A percentile compares a stretch with the other conserved stretches of the same genome.
These are phyloP conservation scores for Coracopsis vasa DNA, from an alignment of 2,113 vertebrate species.

Conservation along the genomic window DNA sequence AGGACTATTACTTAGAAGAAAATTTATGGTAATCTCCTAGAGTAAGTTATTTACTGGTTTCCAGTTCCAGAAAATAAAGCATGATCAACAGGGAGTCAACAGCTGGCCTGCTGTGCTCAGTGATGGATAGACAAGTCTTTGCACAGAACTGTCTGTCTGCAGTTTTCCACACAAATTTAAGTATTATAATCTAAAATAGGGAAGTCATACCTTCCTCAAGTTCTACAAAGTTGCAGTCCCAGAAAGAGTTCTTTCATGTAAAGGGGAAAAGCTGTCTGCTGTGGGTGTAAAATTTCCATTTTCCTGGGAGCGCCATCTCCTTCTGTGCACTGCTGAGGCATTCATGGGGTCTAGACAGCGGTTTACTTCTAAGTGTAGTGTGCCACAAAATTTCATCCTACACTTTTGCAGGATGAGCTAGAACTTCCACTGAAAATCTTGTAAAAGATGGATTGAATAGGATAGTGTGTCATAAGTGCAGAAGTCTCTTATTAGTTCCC, in stretches of 20 bases:
- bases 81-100: background rate
- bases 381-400: background rate
- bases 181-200: background rate
- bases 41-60: background rate
- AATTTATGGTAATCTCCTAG: background rate
- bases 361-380: background rate
- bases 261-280: background rate
- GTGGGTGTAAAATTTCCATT: background rate
- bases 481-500: background rate
- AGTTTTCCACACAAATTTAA: background rate
- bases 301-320: background rate
- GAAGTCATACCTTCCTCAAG: background rate
- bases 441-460: background rate
- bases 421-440: background rate
- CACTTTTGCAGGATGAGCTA: background rate
- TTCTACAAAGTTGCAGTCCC: background rate
- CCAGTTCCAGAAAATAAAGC: background rate
- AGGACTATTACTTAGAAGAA: background rate
- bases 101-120: background rate
- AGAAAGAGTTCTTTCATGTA: background rate
- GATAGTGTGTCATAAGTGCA: background rate
- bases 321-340: background rate
- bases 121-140: background rate
- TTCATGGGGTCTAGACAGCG: background rate
- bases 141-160: background rate